Conservation (phyloP, 2,797 vertebrate species). For the Falco concolor region DNA sequence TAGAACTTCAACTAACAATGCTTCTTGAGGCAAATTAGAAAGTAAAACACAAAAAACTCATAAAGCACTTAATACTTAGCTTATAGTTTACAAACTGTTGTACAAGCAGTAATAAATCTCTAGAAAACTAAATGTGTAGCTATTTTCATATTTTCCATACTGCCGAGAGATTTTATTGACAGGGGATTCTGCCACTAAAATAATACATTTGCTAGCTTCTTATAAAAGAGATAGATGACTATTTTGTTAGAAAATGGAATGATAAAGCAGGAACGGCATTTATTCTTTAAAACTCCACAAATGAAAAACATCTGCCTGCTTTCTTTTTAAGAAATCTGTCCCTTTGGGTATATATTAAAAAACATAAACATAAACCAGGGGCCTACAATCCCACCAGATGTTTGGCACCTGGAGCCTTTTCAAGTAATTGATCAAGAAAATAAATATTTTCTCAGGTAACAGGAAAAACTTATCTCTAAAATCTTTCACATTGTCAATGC, state of each 20-base stretch:
- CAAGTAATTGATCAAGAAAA: slow-evolving; percentile 10
- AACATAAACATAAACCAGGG: slow-evolving; percentile 33
- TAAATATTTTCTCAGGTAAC: background rate
- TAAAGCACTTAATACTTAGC: background rate
- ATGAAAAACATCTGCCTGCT: slow-evolving; percentile 63
- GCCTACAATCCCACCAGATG: slow-evolving; percentile 22
- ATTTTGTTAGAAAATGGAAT: background rate
- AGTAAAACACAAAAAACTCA: background rate
- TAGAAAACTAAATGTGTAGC: background rate
- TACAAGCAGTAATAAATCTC: background rate
- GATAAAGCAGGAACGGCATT: slow-evolving; percentile 10
- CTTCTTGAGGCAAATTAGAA: slow-evolving; percentile 15
- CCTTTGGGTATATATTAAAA: slow-evolving; percentile 41
- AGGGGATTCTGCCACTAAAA: background rate
- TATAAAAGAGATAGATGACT: background rate
- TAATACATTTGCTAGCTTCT: background rate
- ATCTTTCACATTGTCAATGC: background rate
- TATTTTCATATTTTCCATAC: background rate
- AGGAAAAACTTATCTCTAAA: slow-evolving; percentile 9
- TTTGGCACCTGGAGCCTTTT: slow-evolving; percentile 18
- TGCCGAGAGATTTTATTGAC: background rate
- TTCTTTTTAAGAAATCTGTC: slow-evolving; percentile 51
- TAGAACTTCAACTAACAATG: background rate
- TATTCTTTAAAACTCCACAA: slow-evolving; percentile 59
- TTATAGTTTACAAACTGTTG: slow-evolving; percentile 16